Base-by-base conservation (phyloP, 2,888 invertebrate species). In the Mimas tiliae region DNA sequence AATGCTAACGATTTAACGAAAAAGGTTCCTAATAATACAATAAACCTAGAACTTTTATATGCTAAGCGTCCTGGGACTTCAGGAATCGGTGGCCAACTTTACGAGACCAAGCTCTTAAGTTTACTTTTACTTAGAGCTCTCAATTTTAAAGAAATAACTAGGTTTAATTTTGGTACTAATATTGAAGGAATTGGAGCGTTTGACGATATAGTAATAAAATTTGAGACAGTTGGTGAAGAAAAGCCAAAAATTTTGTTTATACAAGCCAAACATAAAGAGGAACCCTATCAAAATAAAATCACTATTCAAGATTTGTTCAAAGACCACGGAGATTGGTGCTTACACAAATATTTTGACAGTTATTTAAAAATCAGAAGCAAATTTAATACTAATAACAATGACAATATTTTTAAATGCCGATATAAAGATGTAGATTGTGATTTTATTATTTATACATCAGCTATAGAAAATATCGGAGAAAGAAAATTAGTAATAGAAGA, bases 171-270 rank as follows among this genome's bases (percentile, higher is more conserved):
- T 62, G 83, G 78, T 8, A 75, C 83, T 9, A 83, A 83, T 55
- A 78, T 83, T 48, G 73, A 70, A 52, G 76, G 75, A 12, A 78
- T 83, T 52, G 83, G 83, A 6, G 83, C 78, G 14, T 74, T 83
- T 16, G 83, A 83, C 65, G 83, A 83, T 45, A 69, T 83, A 14
- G 81, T 82, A 62, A 74, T 82, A 33, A 72, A 80, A 69, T 82
- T 72, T 52, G 66, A 74, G 68, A 65, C 78, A 27, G 70, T 65
- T 53, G 65, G 65, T 50, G 51, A 69, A 27, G 27, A 67, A 9
- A 71, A 72, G 65, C 67, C 77, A 4, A 68, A 78, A 14, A 64
- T 78, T n/a, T 70, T 81, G 55, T 82, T 80, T 52, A 72, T 78
- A 6, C 83, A 83, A 75, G 79, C 82, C 0, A 83, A 83, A 65